Evolutionary conservation across 2,888 invertebrate genomes (phyloP), one percentile per base, ranked within the genome.

Genomic region (Meiosimyza decipiens): DNA sequence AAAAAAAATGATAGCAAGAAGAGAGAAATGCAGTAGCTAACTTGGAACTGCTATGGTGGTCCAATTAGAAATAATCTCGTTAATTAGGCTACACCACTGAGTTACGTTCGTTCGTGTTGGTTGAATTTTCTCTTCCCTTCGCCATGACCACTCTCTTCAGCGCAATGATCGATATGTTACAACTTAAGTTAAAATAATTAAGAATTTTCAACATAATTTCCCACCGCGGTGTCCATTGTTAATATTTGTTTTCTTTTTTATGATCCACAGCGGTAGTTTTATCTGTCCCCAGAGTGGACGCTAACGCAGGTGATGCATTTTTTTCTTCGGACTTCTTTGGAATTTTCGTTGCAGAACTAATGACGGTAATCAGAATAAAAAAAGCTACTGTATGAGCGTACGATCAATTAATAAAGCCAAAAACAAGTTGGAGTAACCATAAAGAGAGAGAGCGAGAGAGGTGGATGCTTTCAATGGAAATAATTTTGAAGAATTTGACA

Each of bases 11-110:
- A 50, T 22, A 50, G 28, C 64, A n/a, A 50, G 12, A n/a, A 64
- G 50, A 47, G 16, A 7, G 28, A 22, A 52, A 22, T 9, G 40
- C 47, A 18, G 50, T 16, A 22, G 16, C 16, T 16, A n/a, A 64
- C 50, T 64, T 16, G 12, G 40, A 47, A 54, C 70, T 54, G 40
- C 11, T 78, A 75, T 75, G 84, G 84, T 85, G 85, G 85, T 84
- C 85, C 83, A 85, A 85, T 85, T 85, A 85, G 84, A 85, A 83
- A 81, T 82, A 84, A 80, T 82, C 84, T 83, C 83, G 84, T 84
- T 83, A 85, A 84, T 84, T 84, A 84, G 82, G 79, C 77, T 77
- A 74, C 70, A 68, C 71, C 69, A 73, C 69, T 71, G 71, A 71
- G 57, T 50, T 68, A 50, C n/a, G n/a, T n/a, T n/a, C 52, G 51